Conservation (phyloP, 2,797 vertebrate genomes). For the Rhinoraja longicauda region DNA sequence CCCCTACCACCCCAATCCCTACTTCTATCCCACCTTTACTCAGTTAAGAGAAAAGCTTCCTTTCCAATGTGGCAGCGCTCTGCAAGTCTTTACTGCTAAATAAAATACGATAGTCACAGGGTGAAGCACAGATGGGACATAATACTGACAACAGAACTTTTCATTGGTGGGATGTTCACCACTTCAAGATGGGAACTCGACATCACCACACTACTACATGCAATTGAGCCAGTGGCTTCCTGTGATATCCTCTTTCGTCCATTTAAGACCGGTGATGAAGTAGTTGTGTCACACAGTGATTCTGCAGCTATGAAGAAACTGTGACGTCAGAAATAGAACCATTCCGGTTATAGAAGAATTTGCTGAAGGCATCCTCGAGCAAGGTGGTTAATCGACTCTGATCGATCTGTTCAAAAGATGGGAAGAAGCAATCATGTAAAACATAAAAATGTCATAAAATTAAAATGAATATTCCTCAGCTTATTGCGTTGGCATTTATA, state of each 20-base stretch:
- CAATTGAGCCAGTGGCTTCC: neutral
- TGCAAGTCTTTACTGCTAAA: constrained; percentile 30
- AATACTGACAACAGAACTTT: constrained; percentile 38
- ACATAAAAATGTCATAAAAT: neutral
- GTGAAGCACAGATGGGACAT: constrained; percentile 30
- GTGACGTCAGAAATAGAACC: constrained; percentile 85
- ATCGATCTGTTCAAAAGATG: constrained; percentile 67
- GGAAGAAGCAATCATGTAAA: neutral
- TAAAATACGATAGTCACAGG: constrained; percentile 32
- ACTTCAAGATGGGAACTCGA: constrained; percentile 30
- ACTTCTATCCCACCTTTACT: neutral
- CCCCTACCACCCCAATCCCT: neutral
- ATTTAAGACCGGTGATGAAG: constrained; percentile 10
- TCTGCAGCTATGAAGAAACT: constrained; percentile 78
- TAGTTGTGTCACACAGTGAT: neutral
- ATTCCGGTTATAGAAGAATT: constrained; percentile 84
- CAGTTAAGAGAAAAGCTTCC: neutral
- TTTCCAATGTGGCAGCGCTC: constrained; percentile 30
- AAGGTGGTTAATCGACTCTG: constrained; percentile 83
- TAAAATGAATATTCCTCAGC: too few relatives aligned
- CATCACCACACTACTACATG: neutral
- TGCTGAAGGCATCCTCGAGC: constrained; percentile 93
- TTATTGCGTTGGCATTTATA: too few relatives aligned
- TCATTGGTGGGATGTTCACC: constrained; percentile 30
- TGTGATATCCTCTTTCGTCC: constrained; percentile 5